phyloP scores from a whole-genome alignment of 2,888 invertebrate genomes.

The Gari tellinella region DNA sequence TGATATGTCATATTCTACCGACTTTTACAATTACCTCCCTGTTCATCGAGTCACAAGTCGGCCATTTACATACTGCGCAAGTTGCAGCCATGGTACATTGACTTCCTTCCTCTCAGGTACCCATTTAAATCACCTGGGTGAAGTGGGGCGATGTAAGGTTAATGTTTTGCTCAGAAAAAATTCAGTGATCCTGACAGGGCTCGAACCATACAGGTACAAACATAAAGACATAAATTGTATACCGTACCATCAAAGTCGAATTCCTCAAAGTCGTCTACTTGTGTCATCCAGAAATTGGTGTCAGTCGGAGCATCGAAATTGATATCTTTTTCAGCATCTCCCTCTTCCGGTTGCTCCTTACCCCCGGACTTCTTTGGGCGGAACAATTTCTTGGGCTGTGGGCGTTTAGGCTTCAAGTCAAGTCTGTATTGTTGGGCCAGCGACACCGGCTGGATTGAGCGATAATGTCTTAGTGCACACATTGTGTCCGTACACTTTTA shows the following conservation, averaged over 20 bases:
- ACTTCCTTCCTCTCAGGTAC: too few relatives aligned
- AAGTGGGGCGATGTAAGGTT: too few relatives aligned
- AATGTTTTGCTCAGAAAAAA: too few relatives aligned
- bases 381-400: slow-evolving; percentile 11
- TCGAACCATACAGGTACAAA: too few relatives aligned
- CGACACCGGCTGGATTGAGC: slow-evolving; percentile 23
- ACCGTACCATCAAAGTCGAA: slow-evolving; percentile 62
- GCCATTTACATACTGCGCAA: too few relatives aligned
- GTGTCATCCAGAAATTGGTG: too few relatives aligned
- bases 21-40: too few relatives aligned
- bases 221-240: neutral
- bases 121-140: too few relatives aligned
- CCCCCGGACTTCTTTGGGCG: slow-evolving; percentile 11
- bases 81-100: too few relatives aligned
- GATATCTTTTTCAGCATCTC: slow-evolving; percentile 19
- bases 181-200: too few relatives aligned
- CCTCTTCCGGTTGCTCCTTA: neutral
- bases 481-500: slow-evolving; percentile 6
- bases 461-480: slow-evolving; percentile 45
- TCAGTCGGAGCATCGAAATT: slow-evolving; percentile 1
- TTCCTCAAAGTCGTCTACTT: slow-evolving; percentile 42
- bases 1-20: too few relatives aligned
- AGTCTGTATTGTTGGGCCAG: slow-evolving; percentile 59
- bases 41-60: too few relatives aligned
- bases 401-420: slow-evolving; percentile 37